Percentiles rank a stretch among this genome's conserved stretches.
These are phyloP conservation scores for Stratiomys singularior DNA, from an alignment of 2,888 invertebrate genomes.

Conservation along the genomic window DNA sequence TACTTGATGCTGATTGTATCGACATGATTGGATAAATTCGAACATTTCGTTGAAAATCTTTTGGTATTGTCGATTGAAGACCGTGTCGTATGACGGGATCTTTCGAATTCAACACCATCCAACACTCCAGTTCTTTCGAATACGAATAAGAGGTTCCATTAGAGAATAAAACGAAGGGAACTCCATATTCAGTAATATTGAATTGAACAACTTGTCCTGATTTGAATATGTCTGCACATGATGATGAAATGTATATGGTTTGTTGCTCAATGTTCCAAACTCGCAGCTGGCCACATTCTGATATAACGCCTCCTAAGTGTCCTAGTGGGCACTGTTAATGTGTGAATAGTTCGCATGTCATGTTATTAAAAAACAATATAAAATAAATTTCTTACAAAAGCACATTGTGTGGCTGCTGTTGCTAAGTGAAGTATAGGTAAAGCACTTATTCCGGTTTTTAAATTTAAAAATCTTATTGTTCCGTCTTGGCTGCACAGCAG, in stretches of 20 bases:
- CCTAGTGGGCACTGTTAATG: conserved; percentile 60
- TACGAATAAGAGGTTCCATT: conserved; percentile 89
- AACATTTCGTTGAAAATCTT: conserved; percentile 61
- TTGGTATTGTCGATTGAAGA: conserved; percentile 64
- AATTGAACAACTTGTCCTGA: conserved; percentile 70
- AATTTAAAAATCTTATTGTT: conserved; percentile 60
- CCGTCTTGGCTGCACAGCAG: conserved; percentile 64
- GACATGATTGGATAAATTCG: conserved; percentile 62
- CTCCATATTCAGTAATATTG: conserved; percentile 75
- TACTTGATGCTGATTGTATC: conserved; percentile 60
- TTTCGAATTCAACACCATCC: conserved; percentile 71
- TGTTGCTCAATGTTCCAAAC: conserved; percentile 61
- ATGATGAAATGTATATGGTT: conserved; percentile 58
- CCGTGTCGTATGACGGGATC: conserved; percentile 68
- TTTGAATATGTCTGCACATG: conserved; percentile 62
- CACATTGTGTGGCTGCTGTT: conserved; percentile 61
- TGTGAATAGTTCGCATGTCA: background rate
- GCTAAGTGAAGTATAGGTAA: conserved; percentile 62
- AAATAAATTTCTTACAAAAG: conserved; percentile 60
- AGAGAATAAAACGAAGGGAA: conserved; percentile 84
- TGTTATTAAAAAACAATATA: background rate
- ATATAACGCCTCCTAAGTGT: conserved; percentile 62
- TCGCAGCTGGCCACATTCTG: conserved; percentile 63
- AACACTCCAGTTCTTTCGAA: conserved; percentile 77
- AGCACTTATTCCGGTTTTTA: conserved; percentile 60